phyloP scores from a whole-genome alignment of 2,888 invertebrate species.

The Meganola albula region DNA sequence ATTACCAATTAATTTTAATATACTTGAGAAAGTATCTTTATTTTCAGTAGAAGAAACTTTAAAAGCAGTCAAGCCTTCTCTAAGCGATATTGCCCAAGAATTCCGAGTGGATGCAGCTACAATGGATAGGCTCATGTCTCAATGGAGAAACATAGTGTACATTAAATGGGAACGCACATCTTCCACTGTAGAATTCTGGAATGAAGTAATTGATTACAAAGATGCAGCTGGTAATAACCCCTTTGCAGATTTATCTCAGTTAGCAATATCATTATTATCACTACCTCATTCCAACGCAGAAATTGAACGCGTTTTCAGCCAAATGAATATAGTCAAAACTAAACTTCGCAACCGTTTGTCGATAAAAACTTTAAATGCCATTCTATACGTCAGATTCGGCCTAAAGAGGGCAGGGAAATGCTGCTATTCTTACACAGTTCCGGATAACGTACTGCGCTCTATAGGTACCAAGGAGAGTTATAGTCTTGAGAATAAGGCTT shows the following conservation, averaged over 20 bases:
- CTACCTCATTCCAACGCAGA: conserved; percentile 11
- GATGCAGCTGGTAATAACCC: conserved; percentile 17
- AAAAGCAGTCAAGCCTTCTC: conserved; percentile 2
- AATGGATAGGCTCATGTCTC: too few species aligned
- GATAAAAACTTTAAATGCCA: conserved; percentile 11
- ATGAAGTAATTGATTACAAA: conserved; percentile 11
- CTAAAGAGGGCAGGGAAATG: conserved; percentile 12
- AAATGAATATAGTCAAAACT: conserved; percentile 8
- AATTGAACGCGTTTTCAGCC: conserved; percentile 8
- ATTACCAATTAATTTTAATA: conserved; percentile 14
- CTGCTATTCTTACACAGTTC: conserved; percentile 12
- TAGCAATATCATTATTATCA: conserved; percentile 9
- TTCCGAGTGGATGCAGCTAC: too few species aligned
- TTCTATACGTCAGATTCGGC: conserved; percentile 14
- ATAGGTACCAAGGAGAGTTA: too few species aligned
- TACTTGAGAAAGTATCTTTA: too few species aligned
- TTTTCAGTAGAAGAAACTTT: conserved; percentile 15
- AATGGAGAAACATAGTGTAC: too few species aligned
- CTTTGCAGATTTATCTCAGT: conserved; percentile 11
- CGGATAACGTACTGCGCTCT: too few species aligned
- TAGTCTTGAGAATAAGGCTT: too few species aligned
- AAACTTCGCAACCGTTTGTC: conserved; percentile 8
- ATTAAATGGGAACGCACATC: too few species aligned
- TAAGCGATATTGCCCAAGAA: neutral
- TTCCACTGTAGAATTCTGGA: conserved; percentile 13